Evolutionary conservation across 2,888 invertebrate species (phyloP).

Genomic region (Chrysotoxum bicinctum): DNA sequence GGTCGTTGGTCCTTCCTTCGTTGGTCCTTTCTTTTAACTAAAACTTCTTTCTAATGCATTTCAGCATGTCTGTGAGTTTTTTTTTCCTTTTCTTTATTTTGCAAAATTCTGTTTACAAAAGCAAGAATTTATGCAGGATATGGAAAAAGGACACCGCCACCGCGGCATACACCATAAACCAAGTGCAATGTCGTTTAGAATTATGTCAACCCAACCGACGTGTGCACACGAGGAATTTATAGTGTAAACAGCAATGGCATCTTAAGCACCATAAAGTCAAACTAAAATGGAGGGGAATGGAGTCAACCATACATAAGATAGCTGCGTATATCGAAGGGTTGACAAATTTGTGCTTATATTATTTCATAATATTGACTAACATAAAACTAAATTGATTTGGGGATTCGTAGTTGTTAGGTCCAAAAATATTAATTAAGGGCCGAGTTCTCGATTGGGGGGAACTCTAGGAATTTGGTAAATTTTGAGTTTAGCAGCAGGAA

Average conservation of each 20-base stretch:
- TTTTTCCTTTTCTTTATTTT: conserved; percentile 4
- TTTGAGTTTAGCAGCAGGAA: background rate
- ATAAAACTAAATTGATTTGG: background rate
- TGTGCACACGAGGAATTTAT: conserved; percentile 63
- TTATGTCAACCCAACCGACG: conserved; percentile 48
- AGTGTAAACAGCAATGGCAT: conserved; percentile 62
- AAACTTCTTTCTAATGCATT: conserved; percentile 17
- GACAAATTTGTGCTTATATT: background rate
- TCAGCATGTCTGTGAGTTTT: conserved; percentile 1
- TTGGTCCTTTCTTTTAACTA: background rate
- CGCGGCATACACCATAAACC: conserved; percentile 36
- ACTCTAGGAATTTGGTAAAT: background rate
- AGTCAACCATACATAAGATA: background rate
- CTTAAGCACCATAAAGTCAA: conserved; percentile 45
- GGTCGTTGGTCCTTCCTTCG: background rate
- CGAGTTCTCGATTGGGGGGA: background rate
- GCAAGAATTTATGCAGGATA: conserved; percentile 67
- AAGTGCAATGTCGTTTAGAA: conserved; percentile 64
- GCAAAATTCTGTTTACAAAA: conserved; percentile 29
- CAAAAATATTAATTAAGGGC: background rate
- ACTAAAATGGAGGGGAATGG: background rate
- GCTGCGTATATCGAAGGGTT: background rate
- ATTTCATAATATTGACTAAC: background rate
- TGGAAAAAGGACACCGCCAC: conserved; percentile 60
- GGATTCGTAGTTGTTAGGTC: background rate